Evolutionary conservation across 2,113 vertebrate species (phyloP), one percentile per base, ranked within the genome.

Genomic region (Sebastes schlegelii): DNA sequence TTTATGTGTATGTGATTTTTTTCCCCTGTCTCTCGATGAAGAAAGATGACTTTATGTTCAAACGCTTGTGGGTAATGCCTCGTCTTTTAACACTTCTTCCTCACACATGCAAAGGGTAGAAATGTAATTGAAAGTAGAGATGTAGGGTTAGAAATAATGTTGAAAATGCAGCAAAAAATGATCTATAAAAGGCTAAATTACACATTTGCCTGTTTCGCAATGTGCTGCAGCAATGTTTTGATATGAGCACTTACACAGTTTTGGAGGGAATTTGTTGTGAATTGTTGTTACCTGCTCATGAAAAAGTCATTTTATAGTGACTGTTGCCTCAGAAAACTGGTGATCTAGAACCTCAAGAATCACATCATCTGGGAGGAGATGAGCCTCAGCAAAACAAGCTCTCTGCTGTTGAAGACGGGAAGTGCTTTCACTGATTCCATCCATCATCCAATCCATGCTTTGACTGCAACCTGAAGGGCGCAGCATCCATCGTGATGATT

Each of bases 1-100:
- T 92, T 90, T 85, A 92, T 90, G 71, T 81, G 65, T 48, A 75
- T 80, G 73, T 86, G 82, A 77, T 83, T 75, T 75, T 55, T 68
- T n/a, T 7, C 42, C 13, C 19, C 42, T 9, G 2, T 23, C 12
- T 82, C 62, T 69, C 10, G 5, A 68, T 84, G 62, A 88, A 88
- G 79, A 81, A 85, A 61, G 83, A 89, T 61, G 57, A 64, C 67
- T 88, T 88, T 40, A 74, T 84, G 70, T 74, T 61, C 62, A 69
- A 83, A 79, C 2, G 34, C 82, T 79, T 9, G 21, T 78, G 72
- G 79, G 19, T 34, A 49, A 52, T 52, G 60, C 17, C 52, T 54
- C 67, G 77, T 79, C 58, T 83, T 79, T 65, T 34, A 82, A 74
- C 72, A 64, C 77, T 48, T 86, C 1, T 14, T 63, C 65, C 55